Conservation (phyloP, 1,140 invertebrate species). For the Drosophila nikananu region DNA sequence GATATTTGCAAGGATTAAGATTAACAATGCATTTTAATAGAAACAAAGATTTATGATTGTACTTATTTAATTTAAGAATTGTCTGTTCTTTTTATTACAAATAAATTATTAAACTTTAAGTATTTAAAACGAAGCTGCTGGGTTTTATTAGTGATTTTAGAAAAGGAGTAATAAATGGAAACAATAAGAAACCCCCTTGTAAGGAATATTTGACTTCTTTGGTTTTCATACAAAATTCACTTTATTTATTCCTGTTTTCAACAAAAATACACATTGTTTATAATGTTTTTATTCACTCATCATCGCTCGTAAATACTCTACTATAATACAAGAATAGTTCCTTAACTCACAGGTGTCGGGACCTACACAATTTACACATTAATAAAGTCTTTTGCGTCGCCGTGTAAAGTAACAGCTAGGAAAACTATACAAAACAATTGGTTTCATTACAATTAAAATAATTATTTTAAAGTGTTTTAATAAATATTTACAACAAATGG, state of each 20-base stretch:
- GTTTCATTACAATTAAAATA: slow-evolving; percentile 22
- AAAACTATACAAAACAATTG: slow-evolving; percentile 48
- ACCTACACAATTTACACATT: slow-evolving; percentile 43
- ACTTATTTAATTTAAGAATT: slow-evolving; percentile 63
- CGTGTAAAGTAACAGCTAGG: slow-evolving; percentile 53
- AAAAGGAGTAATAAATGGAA: too few species aligned
- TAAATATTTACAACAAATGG: slow-evolving; percentile 80
- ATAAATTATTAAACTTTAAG: slow-evolving; percentile 35
- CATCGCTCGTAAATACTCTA: slow-evolving; percentile 31
- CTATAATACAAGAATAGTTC: slow-evolving; percentile 41
- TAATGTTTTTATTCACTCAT: slow-evolving; percentile 8
- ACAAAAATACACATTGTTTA: neutral
- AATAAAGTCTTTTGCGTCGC: slow-evolving; percentile 70
- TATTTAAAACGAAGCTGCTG: neutral
- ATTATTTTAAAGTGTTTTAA: slow-evolving; percentile 53
- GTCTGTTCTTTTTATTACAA: slow-evolving; percentile 42
- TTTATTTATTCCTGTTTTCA: slow-evolving; percentile 1
- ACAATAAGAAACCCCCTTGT: too few species aligned
- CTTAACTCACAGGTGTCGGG: slow-evolving; percentile 10
- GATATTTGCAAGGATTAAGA: slow-evolving; percentile 44
- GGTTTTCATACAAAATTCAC: neutral
- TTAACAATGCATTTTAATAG: slow-evolving; percentile 68
- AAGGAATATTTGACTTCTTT: too few species aligned
- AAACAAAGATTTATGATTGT: slow-evolving; percentile 49
- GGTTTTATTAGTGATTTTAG: neutral